These are phyloP conservation scores for Mastomys coucha DNA, from an alignment of 2,113 vertebrate genomes.

Conservation along the genomic window DNA sequence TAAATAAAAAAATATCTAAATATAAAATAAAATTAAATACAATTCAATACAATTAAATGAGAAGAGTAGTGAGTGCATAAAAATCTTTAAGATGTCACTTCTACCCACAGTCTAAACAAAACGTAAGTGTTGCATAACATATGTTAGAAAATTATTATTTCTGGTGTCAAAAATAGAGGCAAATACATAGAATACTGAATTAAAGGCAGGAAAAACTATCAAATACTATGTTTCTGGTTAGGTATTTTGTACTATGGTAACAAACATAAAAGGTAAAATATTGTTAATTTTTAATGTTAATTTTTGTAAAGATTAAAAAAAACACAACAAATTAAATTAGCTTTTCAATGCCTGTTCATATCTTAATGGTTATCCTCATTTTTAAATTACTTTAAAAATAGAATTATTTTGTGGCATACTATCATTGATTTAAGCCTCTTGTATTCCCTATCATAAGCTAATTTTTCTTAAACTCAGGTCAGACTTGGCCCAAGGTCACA, in stretches of 20 bases:
- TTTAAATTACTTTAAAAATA: constrained; percentile 47
- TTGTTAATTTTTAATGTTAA: neutral
- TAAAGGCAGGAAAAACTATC: constrained; percentile 18
- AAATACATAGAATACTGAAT: constrained; percentile 30
- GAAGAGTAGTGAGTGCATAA: constrained; percentile 33
- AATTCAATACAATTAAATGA: constrained; percentile 7
- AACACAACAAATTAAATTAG: constrained; percentile 43
- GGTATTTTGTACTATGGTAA: neutral
- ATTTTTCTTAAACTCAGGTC: constrained; percentile 34
- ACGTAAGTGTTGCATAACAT: neutral
- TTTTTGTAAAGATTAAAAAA: neutral
- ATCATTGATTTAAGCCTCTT: constrained; percentile 12
- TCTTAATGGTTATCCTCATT: neutral
- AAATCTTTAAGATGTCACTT: constrained; percentile 5
- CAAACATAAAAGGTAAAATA: constrained; percentile 34
- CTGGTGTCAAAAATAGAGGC: neutral
- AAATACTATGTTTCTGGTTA: neutral
- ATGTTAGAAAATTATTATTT: constrained; percentile 50
- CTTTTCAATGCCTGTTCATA: neutral
- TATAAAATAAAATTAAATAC: neutral
- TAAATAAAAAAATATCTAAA: too few species aligned
- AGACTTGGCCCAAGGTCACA: constrained; percentile 68
- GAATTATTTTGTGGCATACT: constrained; percentile 13
- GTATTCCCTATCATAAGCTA: constrained; percentile 24
- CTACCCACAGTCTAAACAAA: constrained; percentile 22